Conservation (phyloP, 2,797 vertebrate species). For the Coilia nasus region DNA sequence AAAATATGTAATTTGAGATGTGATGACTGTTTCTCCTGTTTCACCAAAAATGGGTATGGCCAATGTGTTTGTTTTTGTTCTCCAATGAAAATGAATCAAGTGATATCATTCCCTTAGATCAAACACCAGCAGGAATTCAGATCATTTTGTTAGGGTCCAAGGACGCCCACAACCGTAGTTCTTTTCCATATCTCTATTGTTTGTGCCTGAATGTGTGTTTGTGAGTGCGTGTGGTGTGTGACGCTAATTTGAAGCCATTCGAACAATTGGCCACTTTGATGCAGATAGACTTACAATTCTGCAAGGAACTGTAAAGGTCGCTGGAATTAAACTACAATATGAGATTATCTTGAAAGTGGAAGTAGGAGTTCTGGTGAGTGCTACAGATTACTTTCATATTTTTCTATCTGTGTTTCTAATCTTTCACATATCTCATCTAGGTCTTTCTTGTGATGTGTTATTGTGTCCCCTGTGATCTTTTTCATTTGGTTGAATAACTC, state of each 20-base stretch:
- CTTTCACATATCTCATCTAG: too few species aligned
- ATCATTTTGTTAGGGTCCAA: slow-evolving; percentile 55
- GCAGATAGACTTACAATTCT: slow-evolving; percentile 29
- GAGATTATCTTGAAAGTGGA: neutral
- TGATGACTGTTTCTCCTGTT: neutral
- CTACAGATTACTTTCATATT: neutral
- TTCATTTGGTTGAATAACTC: too few species aligned
- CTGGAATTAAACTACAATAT: neutral
- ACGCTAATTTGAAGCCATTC: slow-evolving; percentile 2
- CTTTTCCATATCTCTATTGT: slow-evolving; percentile 44
- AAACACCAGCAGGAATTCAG: slow-evolving; percentile 47
- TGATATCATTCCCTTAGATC: slow-evolving; percentile 49
- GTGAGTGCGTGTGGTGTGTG: slow-evolving; percentile 38
- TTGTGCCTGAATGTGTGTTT: slow-evolving; percentile 35
- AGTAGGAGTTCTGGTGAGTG: slow-evolving; percentile 9
- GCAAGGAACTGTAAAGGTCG: neutral
- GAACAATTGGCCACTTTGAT: slow-evolving; percentile 50
- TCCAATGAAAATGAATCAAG: slow-evolving; percentile 42
- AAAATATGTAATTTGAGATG: neutral
- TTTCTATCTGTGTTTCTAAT: neutral
- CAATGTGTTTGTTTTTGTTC: slow-evolving; percentile 27
- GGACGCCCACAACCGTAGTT: slow-evolving; percentile 53
- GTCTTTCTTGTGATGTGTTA: neutral
- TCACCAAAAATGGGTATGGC: neutral
- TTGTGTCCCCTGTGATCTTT: neutral